phyloP scores from a whole-genome alignment of 2,888 invertebrate species.

The Barypeithes pellucidus region DNA sequence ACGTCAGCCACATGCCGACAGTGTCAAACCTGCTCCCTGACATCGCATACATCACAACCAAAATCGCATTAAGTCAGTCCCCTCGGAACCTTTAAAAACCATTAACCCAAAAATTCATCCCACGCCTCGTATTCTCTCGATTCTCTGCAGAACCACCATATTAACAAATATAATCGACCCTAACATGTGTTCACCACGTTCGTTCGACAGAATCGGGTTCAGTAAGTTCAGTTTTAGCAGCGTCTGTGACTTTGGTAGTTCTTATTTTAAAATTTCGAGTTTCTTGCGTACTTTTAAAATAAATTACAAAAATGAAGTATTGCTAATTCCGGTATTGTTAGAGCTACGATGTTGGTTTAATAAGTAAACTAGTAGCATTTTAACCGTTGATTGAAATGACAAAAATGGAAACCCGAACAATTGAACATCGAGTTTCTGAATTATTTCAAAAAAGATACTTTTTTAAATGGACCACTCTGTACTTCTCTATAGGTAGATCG shows the following conservation, averaged over 20 bases:
- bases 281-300: too few species aligned
- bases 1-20: slow-evolving; percentile 14
- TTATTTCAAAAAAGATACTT: too few species aligned
- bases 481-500: too few species aligned
- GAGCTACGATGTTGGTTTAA: too few species aligned
- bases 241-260: background rate
- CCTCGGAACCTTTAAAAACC: slow-evolving; percentile 47
- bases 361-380: too few species aligned
- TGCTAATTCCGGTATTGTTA: too few species aligned
- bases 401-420: too few species aligned
- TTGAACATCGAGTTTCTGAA: too few species aligned
- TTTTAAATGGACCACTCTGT: too few species aligned
- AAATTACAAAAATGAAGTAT: too few species aligned
- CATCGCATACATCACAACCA: slow-evolving; percentile 41
- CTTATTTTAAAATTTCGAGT: slow-evolving; percentile 2
- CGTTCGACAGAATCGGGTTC: slow-evolving; percentile 42
- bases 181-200: slow-evolving; percentile 59
- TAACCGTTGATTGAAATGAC: too few species aligned
- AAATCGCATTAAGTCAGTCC: slow-evolving; percentile 47
- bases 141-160: slow-evolving; percentile 52
- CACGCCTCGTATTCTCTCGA: slow-evolving; percentile 45
- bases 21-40: slow-evolving; percentile 30
- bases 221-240: slow-evolving; percentile 46
- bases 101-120: slow-evolving; percentile 52
- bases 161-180: slow-evolving; percentile 51